Base-by-base conservation (phyloP, 2,797 vertebrate genomes). In the Cichlasoma orientale region DNA sequence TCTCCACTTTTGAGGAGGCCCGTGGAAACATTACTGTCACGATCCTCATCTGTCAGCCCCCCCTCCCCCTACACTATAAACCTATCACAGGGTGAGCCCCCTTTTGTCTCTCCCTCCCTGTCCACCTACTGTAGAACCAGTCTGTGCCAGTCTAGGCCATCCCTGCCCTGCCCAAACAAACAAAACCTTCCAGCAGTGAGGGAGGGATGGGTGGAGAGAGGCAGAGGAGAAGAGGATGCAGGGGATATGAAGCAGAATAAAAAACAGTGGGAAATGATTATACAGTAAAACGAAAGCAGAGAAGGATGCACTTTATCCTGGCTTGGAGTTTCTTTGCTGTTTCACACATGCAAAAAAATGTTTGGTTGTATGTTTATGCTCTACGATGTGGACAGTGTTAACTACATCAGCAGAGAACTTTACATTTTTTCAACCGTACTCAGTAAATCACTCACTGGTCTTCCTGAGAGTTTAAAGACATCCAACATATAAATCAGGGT, bases 131-230 rank as follows among this genome's bases (percentile, higher is more conserved):
- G 7, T 41, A 82, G 90, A 95, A 95, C 94, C 95, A 95, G 95
- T 92, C 94, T 94, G 94, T 94, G 91, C 95, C 94, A 94, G 95
- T 93, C 90, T 88, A 91, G 92, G 88, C 89, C 88, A 87, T 92
- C 93, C 87, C 93, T 87, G 87, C 92, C 91, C 92, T 83, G 80
- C 78, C 86, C 84, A 87, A 81, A 90, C 92, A 94, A 91, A 95
- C 85, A 92, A 88, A 82, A 80, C 83, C 82, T 74, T 83, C 74
- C 84, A 85, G 80, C 76, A 82, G 70, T 0, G 54, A 86, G 61
- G 71, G 78, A 79, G 81, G 70, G 82, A 78, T 14, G 54, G 63
- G 33, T 55, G 69, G 72, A 89, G 83, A 72, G 81, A 71, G 69
- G 16, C 2, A 11, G 47, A 71, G 66, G 25, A 53, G 3, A 33